These are phyloP conservation scores for Cotesia glomerata DNA, from an alignment of 1,140 invertebrate genomes.

Conservation along the genomic window DNA sequence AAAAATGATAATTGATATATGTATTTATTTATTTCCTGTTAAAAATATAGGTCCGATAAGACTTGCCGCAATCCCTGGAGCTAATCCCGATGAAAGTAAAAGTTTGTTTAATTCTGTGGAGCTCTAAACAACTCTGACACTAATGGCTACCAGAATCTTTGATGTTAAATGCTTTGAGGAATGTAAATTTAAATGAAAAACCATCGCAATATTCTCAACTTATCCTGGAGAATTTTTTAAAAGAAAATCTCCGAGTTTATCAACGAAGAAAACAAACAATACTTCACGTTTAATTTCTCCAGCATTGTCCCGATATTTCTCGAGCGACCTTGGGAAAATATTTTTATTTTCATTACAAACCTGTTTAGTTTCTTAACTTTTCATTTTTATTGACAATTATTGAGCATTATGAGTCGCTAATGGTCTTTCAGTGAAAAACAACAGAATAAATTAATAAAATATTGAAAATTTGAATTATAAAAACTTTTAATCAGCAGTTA, in stretches of 20 bases:
- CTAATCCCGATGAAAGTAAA: slow-evolving; percentile 54
- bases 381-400: neutral
- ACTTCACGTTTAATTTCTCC: neutral
- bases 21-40: slow-evolving; percentile 26
- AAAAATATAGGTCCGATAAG: slow-evolving; percentile 29
- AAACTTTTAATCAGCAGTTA: neutral
- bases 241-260: too few species aligned
- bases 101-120: slow-evolving; percentile 38
- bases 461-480: neutral
- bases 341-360: neutral
- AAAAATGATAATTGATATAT: slow-evolving; percentile 10
- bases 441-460: neutral
- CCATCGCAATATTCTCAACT: too few species aligned
- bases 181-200: too few species aligned
- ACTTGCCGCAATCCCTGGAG: neutral
- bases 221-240: too few species aligned
- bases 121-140: neutral
- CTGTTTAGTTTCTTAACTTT: neutral
- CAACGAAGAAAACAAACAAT: neutral
- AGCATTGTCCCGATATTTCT: neutral
- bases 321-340: neutral
- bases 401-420: neutral
- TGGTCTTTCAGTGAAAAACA: too few species aligned
- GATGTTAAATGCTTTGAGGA: neutral
- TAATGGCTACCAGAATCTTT: neutral